Evolutionary conservation across 2,797 vertebrate genomes (phyloP), one percentile per base, ranked within the genome.

Genomic region (Meriones psammophilus): DNA sequence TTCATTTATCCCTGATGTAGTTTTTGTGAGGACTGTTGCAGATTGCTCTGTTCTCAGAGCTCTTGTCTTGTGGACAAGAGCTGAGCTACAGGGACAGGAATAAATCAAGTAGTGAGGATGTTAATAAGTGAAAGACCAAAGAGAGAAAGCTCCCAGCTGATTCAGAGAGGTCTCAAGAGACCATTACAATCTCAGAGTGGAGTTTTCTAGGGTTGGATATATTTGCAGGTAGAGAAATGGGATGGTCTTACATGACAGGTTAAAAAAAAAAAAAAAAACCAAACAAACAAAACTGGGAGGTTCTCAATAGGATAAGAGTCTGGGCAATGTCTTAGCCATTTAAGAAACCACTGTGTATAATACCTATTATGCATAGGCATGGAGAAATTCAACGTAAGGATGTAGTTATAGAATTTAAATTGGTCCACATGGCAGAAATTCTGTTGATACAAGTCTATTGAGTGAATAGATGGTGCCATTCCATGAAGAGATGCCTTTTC

Each of bases 11-110:
- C 89, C 3, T 90, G 92, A 77, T 28, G 20, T 30, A 92, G 50
- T 58, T 92, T 96, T 87, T 94, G 33, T 89, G 74, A 91, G 28
- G 24, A 12, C 7, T 56, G 7, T 86, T 87, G 22, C 22, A 56
- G 30, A 36, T 58, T 73, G 73, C 68, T 73, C 50, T 71, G 22
- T 56, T 87, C 30, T 69, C 22, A 68, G 68, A 71, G 50, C 3
- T 26, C 36, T 58, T 73, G 24, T 56, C 22, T 87, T 87, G 8
- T 73, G 9, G 24, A 8, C 50, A 56, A 56, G 6, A 13, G 30
- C 50, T 56, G 30, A 87, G n/a, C 4, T 66, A 71, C 85, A 87
- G 17, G 50, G 33, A 71, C 68, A 58, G 22, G 33, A 87, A 56
- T 58, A 28, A 58, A 58, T 88, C 58, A 88, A 60, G 15, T 30